These are phyloP conservation scores for Muraenolepis orangiensis DNA, from an alignment of 2,797 vertebrate genomes.

Conservation along the genomic window DNA sequence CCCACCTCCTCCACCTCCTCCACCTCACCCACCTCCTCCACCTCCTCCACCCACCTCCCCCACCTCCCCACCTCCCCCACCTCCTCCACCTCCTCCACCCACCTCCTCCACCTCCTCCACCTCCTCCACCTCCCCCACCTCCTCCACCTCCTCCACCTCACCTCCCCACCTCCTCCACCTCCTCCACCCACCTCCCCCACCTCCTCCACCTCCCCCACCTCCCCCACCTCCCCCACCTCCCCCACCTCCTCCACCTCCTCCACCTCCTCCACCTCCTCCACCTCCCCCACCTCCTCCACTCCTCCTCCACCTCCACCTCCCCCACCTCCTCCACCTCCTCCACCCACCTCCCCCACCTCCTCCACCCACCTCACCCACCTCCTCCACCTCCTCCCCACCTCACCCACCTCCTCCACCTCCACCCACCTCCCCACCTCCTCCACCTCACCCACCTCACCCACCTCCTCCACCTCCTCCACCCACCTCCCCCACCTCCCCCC, in stretches of 20 bases:
- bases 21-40: slow-evolving; percentile 60
- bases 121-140: slow-evolving; percentile 42
- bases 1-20: neutral
- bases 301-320: no score
- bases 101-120: no score
- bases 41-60: no score
- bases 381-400: no score
- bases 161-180: neutral
- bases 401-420: slow-evolving; percentile 79
- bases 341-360: slow-evolving; percentile 75
- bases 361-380: no score
- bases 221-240: no score
- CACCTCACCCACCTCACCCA: no score
- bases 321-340: neutral
- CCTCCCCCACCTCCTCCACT: slow-evolving; percentile 74
- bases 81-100: slow-evolving; percentile 76
- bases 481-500: slow-evolving; percentile 60
- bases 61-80: slow-evolving; percentile 34
- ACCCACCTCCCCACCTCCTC: slow-evolving; percentile 58
- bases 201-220: slow-evolving; percentile 76
- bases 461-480: slow-evolving; percentile 48
- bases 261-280: slow-evolving; percentile 28
- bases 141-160: no score
- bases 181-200: slow-evolving; percentile 57
- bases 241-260: no score